A percentile compares a stretch with the other conserved stretches of the same genome.
phyloP scores from a whole-genome alignment of 2,113 vertebrate species.

The Scartelaos histophorus region DNA sequence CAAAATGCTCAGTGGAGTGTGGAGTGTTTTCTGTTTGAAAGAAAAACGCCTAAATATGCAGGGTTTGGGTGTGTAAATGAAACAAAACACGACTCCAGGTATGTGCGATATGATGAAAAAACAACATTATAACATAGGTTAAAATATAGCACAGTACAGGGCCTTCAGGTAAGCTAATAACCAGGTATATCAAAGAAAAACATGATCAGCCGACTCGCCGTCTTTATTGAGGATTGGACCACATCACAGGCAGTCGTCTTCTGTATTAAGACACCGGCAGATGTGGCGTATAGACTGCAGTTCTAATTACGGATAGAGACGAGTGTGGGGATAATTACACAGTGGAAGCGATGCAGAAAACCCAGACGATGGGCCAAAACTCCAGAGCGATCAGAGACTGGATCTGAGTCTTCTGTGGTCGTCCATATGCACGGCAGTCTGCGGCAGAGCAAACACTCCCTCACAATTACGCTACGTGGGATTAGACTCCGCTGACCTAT shows the following conservation, averaged over 20 bases:
- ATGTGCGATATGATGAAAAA: too few species aligned
- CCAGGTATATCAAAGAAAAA: slow-evolving; percentile 58
- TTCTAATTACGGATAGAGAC: slow-evolving; percentile 69
- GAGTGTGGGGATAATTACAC: slow-evolving; percentile 71
- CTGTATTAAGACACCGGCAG: slow-evolving; percentile 64
- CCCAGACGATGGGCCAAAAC: slow-evolving; percentile 45
- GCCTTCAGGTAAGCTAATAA: too few species aligned
- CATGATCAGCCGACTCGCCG: slow-evolving; percentile 25
- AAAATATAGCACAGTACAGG: too few species aligned
- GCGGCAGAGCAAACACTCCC: slow-evolving; percentile 46
- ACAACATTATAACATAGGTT: slow-evolving; percentile 5
- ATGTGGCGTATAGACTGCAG: slow-evolving; percentile 69
- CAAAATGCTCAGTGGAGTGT: too few species aligned
- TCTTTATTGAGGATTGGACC: slow-evolving; percentile 47
- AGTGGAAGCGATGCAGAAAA: slow-evolving; percentile 69
- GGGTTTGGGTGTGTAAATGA: too few species aligned
- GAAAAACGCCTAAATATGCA: too few species aligned
- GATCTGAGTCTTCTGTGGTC: slow-evolving; percentile 32
- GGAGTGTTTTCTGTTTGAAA: too few species aligned
- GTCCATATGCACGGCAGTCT: slow-evolving; percentile 47
- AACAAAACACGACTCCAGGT: too few species aligned
- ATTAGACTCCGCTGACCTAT: slow-evolving; percentile 9
- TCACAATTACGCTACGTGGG: slow-evolving; percentile 20
- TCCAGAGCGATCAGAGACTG: slow-evolving; percentile 48
- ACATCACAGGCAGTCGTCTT: slow-evolving; percentile 53